Evolutionary conservation across 2,113 vertebrate genomes (phyloP), one percentile per base, ranked within the genome.

Genomic region (Zapornia atra): DNA sequence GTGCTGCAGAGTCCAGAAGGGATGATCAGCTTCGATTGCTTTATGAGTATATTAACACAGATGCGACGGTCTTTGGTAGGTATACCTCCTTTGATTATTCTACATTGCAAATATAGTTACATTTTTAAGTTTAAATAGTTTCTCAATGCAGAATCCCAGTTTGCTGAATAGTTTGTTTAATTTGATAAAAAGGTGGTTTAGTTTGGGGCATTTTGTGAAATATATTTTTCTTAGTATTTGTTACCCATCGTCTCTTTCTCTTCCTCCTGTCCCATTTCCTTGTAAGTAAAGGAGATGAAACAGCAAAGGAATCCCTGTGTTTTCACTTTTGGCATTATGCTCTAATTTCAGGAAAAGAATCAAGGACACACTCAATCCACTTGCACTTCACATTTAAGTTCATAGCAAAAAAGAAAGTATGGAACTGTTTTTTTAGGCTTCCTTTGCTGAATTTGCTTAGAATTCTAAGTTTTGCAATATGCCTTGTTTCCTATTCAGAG

Each of bases 41-140:
- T 99, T 97, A 99, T 99, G 99, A 98, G 98, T 89, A 99, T 99
- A 97, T 97, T 99, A 66, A 98, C 99, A 97, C 99, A 99, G 97
- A 99, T 99, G 99, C 98, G 99, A 53, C 98, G 99, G n/a, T 99
- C 99, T 68, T 89, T 99, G 99, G 99, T 99, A 97, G 20, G 98
- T 98, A 65, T 33, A 77, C 21, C 25, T n/a, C 7, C 42, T 54
- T 38, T 79, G 16, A 3, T 3, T 79, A 72, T 80, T 81, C 34
- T 85, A 8, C 24, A 1, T 36, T 69, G 29, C 36, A 71, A 51
- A 0, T 56, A 5, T 59, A 26, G 31, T 66, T 73, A 22, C 22
- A 14, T 83, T 90, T 22, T 73, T 66, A 48, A 54, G 9, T 91
- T 65, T 12, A 36, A 71, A 20, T 20, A 40, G 10, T 82, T 87